Conservation (phyloP, 1,140 invertebrate species). For the Ylistrum balloti region DNA sequence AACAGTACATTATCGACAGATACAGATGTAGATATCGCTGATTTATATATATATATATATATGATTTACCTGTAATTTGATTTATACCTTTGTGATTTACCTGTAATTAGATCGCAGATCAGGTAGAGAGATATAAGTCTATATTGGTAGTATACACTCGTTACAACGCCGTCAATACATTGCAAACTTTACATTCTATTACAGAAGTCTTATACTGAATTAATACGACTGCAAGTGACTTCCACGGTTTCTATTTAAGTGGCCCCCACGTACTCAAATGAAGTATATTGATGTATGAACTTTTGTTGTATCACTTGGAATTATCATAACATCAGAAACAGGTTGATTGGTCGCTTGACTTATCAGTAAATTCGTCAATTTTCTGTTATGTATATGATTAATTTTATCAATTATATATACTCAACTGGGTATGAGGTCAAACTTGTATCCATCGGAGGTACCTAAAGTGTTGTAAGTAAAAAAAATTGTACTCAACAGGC, state of each 20-base stretch:
- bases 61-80: not conserved
- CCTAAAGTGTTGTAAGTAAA: too few relatives aligned
- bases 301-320: not conserved
- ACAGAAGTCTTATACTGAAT: not conserved
- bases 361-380: not conserved
- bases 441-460: too few relatives aligned
- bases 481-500: too few relatives aligned
- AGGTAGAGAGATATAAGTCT: not conserved
- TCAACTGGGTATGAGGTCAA: too few relatives aligned
- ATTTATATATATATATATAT: not conserved
- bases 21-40: not conserved
- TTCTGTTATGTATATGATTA: not conserved
- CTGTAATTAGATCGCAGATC: not conserved
- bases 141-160: too few relatives aligned
- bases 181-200: too few relatives aligned
- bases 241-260: not conserved
- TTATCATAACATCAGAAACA: not conserved
- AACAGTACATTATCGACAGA: not conserved
- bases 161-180: too few relatives aligned
- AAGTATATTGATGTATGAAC: not conserved
- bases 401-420: not conserved
- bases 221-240: not conserved
- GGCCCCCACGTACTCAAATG: not conserved
- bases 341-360: not conserved
- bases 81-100: not conserved